Base-by-base conservation (phyloP, 2,888 invertebrate genomes). In the Pinctada fucata region DNA sequence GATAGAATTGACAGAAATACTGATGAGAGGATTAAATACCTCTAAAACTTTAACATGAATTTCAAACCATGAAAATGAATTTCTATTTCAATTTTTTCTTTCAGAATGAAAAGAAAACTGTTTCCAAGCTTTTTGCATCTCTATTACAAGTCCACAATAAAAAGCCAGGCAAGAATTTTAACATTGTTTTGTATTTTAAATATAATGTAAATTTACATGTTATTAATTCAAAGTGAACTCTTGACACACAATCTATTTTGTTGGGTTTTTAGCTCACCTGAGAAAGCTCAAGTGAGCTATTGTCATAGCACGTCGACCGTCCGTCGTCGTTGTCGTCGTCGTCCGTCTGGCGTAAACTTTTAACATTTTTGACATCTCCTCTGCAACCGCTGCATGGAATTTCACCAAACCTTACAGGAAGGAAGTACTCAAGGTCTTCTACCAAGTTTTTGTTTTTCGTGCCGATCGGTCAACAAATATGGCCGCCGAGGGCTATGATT, bases 81-180 rank as follows among this genome's bases (percentile, higher is more conserved):
- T 31, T 31, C 31, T 31, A 31, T 31, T 1, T 31, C 0, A 31
- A 31, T 31, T 31, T 31, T 31, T 31, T 31, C 1, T 84, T 85
- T 4, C 87, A 91, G 91, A 88, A 87, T 52, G 89, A 90, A 81
- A 87, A 86, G 72, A 79, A 88, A 1, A 82, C 84, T 49, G 88
- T 91, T 6, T 88, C 91, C 79, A 84, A 86, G 77, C 80, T 92
- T 77, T 92, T 90, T 72, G 88, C 88, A 0, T 83, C 87, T 72
- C 89, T 92, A 89, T 82, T 93, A 49, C 91, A 92, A 80, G 89
- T 89, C 47, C 88, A 90, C 81, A 88, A 86, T 75, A 84, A 86
- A 72, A 90, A 90, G 76, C 82, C 89, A 84, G 88, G 90, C 90
- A 81, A 16, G 10, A 64, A 49, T 2, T 5, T 2, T 31, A 31